Conservation (phyloP, 2,113 vertebrate species). For the Jaculus jaculus region DNA sequence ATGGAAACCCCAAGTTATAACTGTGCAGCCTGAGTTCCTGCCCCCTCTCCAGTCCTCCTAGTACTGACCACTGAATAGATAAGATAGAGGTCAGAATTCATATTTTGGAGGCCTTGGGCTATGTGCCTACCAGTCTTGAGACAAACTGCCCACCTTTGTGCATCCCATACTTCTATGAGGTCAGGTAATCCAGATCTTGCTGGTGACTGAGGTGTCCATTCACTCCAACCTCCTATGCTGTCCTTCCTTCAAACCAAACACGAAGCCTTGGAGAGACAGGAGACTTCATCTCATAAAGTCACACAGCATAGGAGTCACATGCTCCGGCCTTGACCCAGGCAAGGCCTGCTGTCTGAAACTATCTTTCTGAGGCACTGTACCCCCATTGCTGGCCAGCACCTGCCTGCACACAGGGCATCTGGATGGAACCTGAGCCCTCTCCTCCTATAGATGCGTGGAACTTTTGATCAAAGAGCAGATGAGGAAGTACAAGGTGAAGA, state of each 20-base stretch:
- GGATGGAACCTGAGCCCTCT: rapidly evolving
- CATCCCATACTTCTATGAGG: neutral
- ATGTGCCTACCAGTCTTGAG: neutral
- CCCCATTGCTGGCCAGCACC: neutral
- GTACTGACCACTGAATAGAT: neutral
- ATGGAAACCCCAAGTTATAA: neutral
- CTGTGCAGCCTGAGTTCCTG: neutral
- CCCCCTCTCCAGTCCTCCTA: neutral
- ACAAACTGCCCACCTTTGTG: neutral
- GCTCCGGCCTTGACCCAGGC: neutral
- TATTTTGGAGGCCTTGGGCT: neutral
- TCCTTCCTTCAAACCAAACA: neutral
- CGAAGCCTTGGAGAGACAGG: no score
- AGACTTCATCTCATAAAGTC: neutral
- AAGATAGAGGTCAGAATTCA: neutral
- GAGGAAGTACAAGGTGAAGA: constrained; percentile 94
- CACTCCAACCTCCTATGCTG: neutral
- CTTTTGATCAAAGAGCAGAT: constrained; percentile 97
- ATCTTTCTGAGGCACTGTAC: no score
- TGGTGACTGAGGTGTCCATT: neutral
- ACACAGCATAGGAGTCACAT: neutral
- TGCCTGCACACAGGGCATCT: neutral
- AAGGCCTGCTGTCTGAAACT: neutral
- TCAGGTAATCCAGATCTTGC: neutral
- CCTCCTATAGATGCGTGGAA: constrained; percentile 92